Evolutionary conservation across 2,113 vertebrate genomes (phyloP).

Genomic region (Syngnathoides biaculeatus): DNA sequence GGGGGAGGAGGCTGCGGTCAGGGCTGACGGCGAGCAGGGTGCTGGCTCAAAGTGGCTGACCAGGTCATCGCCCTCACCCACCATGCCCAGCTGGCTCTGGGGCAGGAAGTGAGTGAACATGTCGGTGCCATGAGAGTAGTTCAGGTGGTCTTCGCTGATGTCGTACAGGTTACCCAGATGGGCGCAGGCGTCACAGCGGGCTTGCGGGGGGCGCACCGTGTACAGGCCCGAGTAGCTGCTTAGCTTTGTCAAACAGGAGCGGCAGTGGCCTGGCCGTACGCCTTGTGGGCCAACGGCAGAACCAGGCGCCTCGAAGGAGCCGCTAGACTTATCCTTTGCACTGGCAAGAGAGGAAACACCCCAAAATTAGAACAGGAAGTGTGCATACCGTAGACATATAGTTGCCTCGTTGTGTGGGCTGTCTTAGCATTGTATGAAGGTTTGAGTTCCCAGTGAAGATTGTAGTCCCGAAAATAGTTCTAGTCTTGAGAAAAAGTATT

Average conservation of each 20-base stretch:
- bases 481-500: no score
- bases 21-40: conserved; percentile 51
- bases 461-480: no score
- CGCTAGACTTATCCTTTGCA: conserved; percentile 54
- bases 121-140: conserved; percentile 59
- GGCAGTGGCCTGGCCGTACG: conserved; percentile 77
- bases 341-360: conserved; percentile 29
- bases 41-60: conserved; percentile 83
- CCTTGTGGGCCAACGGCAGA: conserved; percentile 70
- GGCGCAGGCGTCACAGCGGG: conserved; percentile 87
- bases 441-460: not conserved
- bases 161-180: conserved; percentile 92
- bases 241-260: conserved; percentile 90
- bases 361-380: not conserved
- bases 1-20: conserved; percentile 40
- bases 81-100: conserved; percentile 71
- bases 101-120: conserved; percentile 75
- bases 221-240: conserved; percentile 86
- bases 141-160: conserved; percentile 95
- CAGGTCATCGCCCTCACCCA: conserved; percentile 79
- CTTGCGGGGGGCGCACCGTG: conserved; percentile 85
- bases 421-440: not conserved
- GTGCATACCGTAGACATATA: not conserved
- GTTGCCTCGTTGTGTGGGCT: no score
- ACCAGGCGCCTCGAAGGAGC: conserved; percentile 68